phyloP scores from a whole-genome alignment of 1,140 invertebrate species.

The Diorhabda elongata region DNA sequence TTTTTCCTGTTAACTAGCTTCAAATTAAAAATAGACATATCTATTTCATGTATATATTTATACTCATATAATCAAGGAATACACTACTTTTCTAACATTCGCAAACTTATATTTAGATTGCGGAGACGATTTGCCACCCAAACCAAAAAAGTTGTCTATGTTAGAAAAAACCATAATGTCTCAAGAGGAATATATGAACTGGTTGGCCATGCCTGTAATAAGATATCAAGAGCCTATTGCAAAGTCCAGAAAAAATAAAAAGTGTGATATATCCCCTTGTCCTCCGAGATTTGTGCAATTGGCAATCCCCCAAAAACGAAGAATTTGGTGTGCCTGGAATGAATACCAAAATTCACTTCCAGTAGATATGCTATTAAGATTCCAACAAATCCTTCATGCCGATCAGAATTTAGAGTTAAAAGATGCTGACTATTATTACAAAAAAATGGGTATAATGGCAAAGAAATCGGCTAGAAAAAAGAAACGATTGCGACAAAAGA shows the following conservation, averaged over 20 bases:
- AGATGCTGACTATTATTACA: conserved; percentile 34
- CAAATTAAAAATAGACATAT: neutral
- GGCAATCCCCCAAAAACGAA: conserved; percentile 32
- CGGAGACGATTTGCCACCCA: neutral
- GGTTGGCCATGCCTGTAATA: conserved; percentile 27
- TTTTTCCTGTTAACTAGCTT: neutral
- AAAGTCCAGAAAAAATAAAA: conserved; percentile 21
- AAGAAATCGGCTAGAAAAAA: conserved; percentile 22
- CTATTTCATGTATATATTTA: neutral
- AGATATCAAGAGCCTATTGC: conserved; percentile 14
- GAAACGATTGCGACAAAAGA: conserved; percentile 21
- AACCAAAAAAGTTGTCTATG: conserved; percentile 6
- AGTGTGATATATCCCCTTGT: conserved; percentile 31
- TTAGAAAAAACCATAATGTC: conserved; percentile 29
- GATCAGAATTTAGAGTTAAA: conserved; percentile 33
- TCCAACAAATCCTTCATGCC: conserved; percentile 32
- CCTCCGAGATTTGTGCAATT: conserved; percentile 32
- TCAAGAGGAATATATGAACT: conserved; percentile 34
- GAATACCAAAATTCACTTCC: conserved; percentile 27
- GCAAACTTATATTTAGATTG: neutral
- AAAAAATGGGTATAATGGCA: conserved; percentile 28
- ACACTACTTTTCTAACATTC: neutral
- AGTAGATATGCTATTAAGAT: conserved; percentile 29
- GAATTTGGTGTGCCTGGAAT: conserved; percentile 35
- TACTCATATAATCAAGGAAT: neutral